These are phyloP conservation scores for Taxidea taxus DNA, from an alignment of 2,113 vertebrate species.

Conservation along the genomic window DNA sequence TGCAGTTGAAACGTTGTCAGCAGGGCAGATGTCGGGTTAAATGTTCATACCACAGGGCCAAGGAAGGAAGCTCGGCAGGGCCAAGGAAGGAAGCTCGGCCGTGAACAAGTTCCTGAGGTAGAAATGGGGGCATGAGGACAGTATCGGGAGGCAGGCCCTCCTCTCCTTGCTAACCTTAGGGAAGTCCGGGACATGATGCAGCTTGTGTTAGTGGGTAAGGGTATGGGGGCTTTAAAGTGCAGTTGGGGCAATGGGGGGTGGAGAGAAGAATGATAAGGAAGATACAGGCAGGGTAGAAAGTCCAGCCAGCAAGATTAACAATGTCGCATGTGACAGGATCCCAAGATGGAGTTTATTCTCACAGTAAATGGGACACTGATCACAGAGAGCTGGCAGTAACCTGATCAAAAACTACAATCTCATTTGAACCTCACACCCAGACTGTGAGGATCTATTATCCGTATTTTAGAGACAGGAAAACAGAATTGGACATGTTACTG, in stretches of 20 bases:
- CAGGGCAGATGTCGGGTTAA: not conserved
- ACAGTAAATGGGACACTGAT: not conserved
- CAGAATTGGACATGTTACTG: not conserved
- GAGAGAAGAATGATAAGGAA: not conserved
- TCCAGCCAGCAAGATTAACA: not conserved
- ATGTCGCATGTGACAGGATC: not conserved
- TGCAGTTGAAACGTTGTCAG: not conserved
- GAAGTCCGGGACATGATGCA: no score
- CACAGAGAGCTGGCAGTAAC: not conserved
- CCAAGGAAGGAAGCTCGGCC: not conserved
- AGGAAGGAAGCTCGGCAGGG: not conserved
- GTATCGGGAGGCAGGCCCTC: rapidly evolving
- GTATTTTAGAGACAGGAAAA: not conserved
- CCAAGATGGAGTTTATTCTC: not conserved
- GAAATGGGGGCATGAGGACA: rapidly evolving
- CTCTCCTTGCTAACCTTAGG: not conserved
- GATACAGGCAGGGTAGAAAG: not conserved
- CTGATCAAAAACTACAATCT: not conserved
- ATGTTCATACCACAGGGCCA: not conserved
- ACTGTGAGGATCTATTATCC: not conserved
- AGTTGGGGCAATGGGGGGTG: no score
- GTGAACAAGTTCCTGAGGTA: not conserved
- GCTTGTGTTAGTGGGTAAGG: not conserved
- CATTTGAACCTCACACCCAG: not conserved
- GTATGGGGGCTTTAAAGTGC: not conserved